These are phyloP conservation scores for Spheniscus humboldti DNA, from an alignment of 2,797 vertebrate species.

Conservation along the genomic window DNA sequence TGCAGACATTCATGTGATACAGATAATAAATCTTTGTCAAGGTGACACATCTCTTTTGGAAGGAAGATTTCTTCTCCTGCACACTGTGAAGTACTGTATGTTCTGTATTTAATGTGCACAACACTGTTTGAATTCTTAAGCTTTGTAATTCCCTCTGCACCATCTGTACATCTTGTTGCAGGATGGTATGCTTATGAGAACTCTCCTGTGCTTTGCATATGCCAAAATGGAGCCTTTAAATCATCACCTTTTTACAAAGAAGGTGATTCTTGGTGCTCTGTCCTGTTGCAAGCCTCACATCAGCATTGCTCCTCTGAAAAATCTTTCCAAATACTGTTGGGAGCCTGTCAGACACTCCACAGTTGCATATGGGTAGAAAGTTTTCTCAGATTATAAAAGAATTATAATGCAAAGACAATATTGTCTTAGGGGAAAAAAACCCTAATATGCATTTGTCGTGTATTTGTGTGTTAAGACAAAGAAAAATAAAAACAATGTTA, in stretches of 20 bases:
- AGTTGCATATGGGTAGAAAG: neutral
- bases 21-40: slow-evolving; percentile 9
- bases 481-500: neutral
- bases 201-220: neutral
- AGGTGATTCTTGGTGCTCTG: neutral
- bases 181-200: neutral
- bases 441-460: neutral
- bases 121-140: neutral
- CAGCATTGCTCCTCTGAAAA: neutral
- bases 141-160: neutral
- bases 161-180: neutral
- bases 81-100: neutral
- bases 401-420: neutral
- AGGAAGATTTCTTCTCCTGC: neutral
- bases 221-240: slow-evolving; percentile 17
- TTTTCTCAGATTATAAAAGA: neutral
- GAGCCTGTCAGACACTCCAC: neutral
- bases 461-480: neutral
- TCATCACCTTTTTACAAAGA: neutral
- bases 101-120: neutral
- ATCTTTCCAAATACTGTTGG: neutral
- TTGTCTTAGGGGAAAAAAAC: neutral
- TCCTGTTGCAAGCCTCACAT: neutral
- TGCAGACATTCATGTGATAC: neutral
- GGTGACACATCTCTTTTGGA: neutral